A percentile compares a stretch with the other conserved stretches of the same genome.
These are phyloP conservation scores for Acrossocheilus wenchowensis DNA, from an alignment of 2,797 vertebrate species.

Conservation along the genomic window DNA sequence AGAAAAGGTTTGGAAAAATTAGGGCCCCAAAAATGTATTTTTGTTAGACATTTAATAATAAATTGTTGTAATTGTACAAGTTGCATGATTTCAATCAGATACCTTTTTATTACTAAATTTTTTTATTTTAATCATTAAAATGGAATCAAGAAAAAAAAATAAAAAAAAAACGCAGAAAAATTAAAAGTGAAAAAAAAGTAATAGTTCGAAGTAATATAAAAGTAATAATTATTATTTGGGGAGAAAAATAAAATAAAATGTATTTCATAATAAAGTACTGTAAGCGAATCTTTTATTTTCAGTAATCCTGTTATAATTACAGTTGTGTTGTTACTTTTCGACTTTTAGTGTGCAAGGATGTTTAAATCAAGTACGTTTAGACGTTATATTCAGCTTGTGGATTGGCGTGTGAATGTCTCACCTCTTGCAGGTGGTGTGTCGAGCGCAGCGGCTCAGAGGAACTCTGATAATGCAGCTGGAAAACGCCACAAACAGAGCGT, in stretches of 20 bases:
- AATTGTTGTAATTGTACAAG: too few species aligned
- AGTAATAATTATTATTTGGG: too few species aligned
- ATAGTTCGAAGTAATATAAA: too few species aligned
- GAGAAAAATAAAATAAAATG: not conserved
- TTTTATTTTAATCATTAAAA: too few species aligned
- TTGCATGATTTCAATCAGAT: too few species aligned
- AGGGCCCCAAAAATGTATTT: too few species aligned
- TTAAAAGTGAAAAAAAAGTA: too few species aligned
- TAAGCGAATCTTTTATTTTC: not conserved
- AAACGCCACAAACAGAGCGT: slow-evolving; percentile 89
- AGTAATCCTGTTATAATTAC: not conserved
- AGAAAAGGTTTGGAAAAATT: not conserved
- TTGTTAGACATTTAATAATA: too few species aligned
- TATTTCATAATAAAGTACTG: not conserved
- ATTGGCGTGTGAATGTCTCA: slow-evolving; percentile 64
- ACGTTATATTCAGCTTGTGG: too few species aligned
- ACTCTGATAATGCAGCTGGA: slow-evolving; percentile 88
- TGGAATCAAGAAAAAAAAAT: not conserved
- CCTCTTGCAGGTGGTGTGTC: slow-evolving; percentile 86
- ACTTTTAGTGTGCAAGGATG: not conserved
- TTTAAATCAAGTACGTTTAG: not conserved
- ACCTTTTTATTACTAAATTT: too few species aligned
- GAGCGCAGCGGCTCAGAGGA: slow-evolving; percentile 88
- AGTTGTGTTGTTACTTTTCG: not conserved
- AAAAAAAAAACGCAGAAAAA: not conserved